These are phyloP conservation scores for Gari tellinella DNA, from an alignment of 2,888 invertebrate species.

Conservation along the genomic window DNA sequence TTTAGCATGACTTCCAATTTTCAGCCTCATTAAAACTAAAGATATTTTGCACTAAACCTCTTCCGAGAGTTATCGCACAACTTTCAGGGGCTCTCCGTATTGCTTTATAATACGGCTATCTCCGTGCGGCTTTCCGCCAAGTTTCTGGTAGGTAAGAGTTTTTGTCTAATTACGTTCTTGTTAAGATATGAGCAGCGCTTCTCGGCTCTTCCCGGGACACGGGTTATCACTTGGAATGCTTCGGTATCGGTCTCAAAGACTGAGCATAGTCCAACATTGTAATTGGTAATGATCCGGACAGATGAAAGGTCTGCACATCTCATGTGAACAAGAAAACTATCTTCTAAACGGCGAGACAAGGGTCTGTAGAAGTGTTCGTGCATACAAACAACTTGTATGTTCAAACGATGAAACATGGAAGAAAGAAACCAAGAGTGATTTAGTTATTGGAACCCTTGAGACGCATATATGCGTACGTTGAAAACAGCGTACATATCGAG, in stretches of 20 bases:
- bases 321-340: too few relatives aligned
- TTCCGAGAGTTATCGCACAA: constrained; percentile 7
- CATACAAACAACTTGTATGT: too few relatives aligned
- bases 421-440: too few relatives aligned
- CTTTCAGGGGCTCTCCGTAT: neutral
- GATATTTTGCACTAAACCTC: constrained; percentile 37
- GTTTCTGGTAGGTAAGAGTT: neutral
- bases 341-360: too few relatives aligned
- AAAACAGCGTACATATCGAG: too few relatives aligned
- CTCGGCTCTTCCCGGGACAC: neutral
- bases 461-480: too few relatives aligned
- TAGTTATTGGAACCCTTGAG: too few relatives aligned
- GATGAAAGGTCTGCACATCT: too few relatives aligned
- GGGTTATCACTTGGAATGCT: neutral
- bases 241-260: constrained; percentile 20
- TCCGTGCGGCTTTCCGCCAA: neutral
- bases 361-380: too few relatives aligned
- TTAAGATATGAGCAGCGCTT: too few relatives aligned
- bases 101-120: constrained; percentile 10
- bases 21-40: constrained; percentile 46
- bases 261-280: neutral
- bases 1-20: constrained; percentile 59
- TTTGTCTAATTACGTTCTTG: constrained; percentile 5
- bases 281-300: too few relatives aligned
- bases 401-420: too few relatives aligned